Evolutionary conservation across 2,888 invertebrate genomes (phyloP).

Genomic region (Chaitophorus viminalis): DNA sequence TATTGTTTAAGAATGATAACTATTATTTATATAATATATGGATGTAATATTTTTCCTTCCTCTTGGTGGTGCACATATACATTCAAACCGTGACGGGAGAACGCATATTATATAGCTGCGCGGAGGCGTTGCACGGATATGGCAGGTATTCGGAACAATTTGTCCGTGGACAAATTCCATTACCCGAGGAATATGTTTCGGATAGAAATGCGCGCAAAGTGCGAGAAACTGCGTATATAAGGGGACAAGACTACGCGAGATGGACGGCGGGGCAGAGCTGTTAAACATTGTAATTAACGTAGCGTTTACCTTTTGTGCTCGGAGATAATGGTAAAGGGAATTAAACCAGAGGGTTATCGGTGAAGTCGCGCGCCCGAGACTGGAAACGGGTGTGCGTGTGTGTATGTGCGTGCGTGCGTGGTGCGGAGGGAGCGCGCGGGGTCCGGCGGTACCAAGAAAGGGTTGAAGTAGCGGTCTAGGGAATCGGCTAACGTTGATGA

Average conservation of each 20-base stretch:
- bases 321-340: slow-evolving; percentile 61
- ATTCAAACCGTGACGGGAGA: background rate
- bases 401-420: background rate
- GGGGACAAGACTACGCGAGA: background rate
- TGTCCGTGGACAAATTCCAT: slow-evolving; percentile 58
- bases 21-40: no score
- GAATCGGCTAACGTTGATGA: slow-evolving; percentile 60
- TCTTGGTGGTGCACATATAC: background rate
- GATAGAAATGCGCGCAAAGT: slow-evolving; percentile 46
- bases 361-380: slow-evolving; percentile 19
- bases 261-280: slow-evolving; percentile 32
- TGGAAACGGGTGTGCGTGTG: background rate
- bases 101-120: background rate
- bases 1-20: no score
- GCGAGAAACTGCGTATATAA: slow-evolving; percentile 20
- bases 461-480: slow-evolving; percentile 56
- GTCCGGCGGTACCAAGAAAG: slow-evolving; percentile 50
- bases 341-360: slow-evolving; percentile 60
- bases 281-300: slow-evolving; percentile 62
- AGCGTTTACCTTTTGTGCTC: slow-evolving; percentile 62
- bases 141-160: slow-evolving; percentile 26
- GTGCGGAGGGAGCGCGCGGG: background rate
- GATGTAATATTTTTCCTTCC: background rate
- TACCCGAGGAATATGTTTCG: slow-evolving; percentile 48
- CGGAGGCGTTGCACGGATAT: background rate